phyloP scores from a whole-genome alignment of 2,797 vertebrate genomes.

The Leucoraja ocellata region DNA sequence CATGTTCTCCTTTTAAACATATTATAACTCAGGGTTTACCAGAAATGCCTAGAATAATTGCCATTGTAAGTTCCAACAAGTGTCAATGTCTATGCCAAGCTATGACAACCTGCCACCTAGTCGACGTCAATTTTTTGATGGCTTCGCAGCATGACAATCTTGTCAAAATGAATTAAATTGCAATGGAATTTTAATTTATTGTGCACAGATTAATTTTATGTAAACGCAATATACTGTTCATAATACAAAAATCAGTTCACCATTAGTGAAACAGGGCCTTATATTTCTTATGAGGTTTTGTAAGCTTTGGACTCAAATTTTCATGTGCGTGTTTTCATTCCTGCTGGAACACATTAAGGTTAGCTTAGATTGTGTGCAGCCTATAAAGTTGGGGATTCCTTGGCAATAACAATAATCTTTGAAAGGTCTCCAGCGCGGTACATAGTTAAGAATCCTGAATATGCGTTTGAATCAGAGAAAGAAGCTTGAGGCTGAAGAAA shows the following conservation, averaged over 20 bases:
- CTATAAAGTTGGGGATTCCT: background rate
- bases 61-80: background rate
- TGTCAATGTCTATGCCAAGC: background rate
- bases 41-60: background rate
- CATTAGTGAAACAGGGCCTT: background rate
- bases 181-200: background rate
- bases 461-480: background rate
- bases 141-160: background rate
- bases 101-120: no score
- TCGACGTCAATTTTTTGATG: background rate
- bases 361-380: background rate
- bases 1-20: no score
- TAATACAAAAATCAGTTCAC: background rate
- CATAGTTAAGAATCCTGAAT: background rate
- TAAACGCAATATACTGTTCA: no score
- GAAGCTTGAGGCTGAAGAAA: background rate
- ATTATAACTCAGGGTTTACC: background rate
- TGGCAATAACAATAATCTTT: background rate
- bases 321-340: conserved; percentile 7
- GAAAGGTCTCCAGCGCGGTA: background rate
- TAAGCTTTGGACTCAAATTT: background rate
- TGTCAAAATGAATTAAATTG: background rate
- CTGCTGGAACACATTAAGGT: conserved; percentile 20
- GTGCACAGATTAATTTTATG: no score
- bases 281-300: background rate